Evolutionary conservation across 2,797 vertebrate species (phyloP).

Genomic region (Dipus sagitta): DNA sequence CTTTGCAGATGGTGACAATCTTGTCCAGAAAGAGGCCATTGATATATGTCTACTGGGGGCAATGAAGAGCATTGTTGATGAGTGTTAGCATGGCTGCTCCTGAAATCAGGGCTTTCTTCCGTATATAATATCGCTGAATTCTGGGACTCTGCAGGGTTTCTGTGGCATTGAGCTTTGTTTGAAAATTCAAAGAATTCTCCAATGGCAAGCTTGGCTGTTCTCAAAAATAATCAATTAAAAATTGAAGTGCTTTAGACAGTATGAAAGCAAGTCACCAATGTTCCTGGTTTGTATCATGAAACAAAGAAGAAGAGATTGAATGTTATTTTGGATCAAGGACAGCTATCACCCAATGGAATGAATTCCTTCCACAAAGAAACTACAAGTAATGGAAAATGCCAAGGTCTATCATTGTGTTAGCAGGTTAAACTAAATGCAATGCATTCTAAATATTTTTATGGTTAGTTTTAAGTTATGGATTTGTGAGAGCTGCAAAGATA

Average conservation of each 20-base stretch:
- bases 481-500: neutral
- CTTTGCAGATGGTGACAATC: slow-evolving; percentile 29
- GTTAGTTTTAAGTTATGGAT: slow-evolving; percentile 50
- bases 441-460: slow-evolving; percentile 64
- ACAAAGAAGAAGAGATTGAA: slow-evolving; percentile 64
- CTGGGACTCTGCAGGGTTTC: slow-evolving; percentile 61
- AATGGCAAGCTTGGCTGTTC: slow-evolving; percentile 64
- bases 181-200: slow-evolving; percentile 79
- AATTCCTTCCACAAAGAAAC: slow-evolving; percentile 74
- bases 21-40: slow-evolving; percentile 54
- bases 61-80: slow-evolving; percentile 62
- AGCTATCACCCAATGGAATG: slow-evolving; percentile 69
- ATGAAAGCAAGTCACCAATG: slow-evolving; percentile 76
- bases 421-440: slow-evolving; percentile 66
- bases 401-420: slow-evolving; percentile 74
- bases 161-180: slow-evolving; percentile 81
- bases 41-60: slow-evolving; percentile 33
- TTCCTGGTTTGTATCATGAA: slow-evolving; percentile 66
- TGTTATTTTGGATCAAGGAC: slow-evolving; percentile 75
- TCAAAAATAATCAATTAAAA: slow-evolving; percentile 80
- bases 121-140: slow-evolving; percentile 67
- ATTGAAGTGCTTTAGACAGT: slow-evolving; percentile 71
- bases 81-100: slow-evolving; percentile 47
- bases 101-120: slow-evolving; percentile 72
- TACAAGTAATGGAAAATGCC: slow-evolving; percentile 73